These are phyloP conservation scores for Dufourea novaeangliae DNA, from an alignment of 1,140 invertebrate genomes.

Conservation along the genomic window DNA sequence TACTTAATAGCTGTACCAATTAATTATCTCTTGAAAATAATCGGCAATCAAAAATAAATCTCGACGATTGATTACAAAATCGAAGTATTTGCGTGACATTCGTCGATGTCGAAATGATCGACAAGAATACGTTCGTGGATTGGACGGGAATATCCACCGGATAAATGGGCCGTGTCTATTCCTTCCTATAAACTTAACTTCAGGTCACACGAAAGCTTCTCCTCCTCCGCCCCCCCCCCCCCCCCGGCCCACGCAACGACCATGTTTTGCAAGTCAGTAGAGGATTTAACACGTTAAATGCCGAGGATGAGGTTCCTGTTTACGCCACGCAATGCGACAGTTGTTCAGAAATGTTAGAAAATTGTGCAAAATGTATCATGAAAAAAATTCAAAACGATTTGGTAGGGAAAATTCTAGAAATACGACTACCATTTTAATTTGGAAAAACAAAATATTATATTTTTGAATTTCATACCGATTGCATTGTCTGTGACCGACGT, in stretches of 20 bases:
- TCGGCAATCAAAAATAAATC: not conserved
- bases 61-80: constrained; percentile 8
- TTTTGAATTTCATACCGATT: too few species aligned
- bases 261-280: constrained; percentile 47
- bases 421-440: too few species aligned
- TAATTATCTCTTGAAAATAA: too few species aligned
- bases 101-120: constrained; percentile 4
- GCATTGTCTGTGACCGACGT: too few species aligned
- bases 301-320: too few species aligned
- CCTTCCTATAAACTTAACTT: constrained; percentile 63
- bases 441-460: too few species aligned
- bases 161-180: constrained; percentile 59
- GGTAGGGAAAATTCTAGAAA: too few species aligned
- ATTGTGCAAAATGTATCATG: too few species aligned
- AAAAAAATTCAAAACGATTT: too few species aligned
- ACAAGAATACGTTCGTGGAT: constrained; percentile 22
- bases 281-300: constrained; percentile 22
- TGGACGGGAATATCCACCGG: constrained; percentile 44
- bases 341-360: too few species aligned
- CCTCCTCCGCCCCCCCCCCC: not conserved
- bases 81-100: not conserved
- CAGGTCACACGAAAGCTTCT: constrained; percentile 57
- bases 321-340: too few species aligned
- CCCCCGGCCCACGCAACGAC: not conserved
- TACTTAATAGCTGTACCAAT: too few species aligned